Conservation (phyloP, 2,797 vertebrate genomes). For the Eutrigla gurnardus region DNA sequence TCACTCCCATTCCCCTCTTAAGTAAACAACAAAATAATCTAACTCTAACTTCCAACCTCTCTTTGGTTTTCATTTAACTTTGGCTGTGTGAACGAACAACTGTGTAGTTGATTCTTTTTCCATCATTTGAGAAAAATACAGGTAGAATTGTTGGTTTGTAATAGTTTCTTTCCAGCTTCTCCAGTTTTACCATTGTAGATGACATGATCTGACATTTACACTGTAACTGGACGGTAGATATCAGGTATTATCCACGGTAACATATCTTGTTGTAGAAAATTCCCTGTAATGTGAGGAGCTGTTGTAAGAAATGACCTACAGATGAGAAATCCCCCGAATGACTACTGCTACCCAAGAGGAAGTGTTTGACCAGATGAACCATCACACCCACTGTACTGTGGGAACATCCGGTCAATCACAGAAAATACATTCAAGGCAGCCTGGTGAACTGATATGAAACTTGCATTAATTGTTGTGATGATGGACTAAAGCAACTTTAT, state of each 20-base stretch:
- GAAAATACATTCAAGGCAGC: slow-evolving; percentile 17
- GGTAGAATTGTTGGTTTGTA: not conserved
- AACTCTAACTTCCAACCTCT: not conserved
- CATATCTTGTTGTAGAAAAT: slow-evolving; percentile 42
- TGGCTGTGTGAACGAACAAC: not conserved
- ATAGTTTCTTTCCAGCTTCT: slow-evolving; percentile 1
- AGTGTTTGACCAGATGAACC: slow-evolving; percentile 26
- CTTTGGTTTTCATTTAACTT: not conserved
- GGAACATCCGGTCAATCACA: not conserved
- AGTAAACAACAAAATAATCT: not conserved
- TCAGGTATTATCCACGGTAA: slow-evolving; percentile 19
- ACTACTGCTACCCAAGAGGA: slow-evolving; percentile 42
- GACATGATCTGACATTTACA: not conserved
- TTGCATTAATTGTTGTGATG: slow-evolving; percentile 20
- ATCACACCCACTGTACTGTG: slow-evolving; percentile 22
- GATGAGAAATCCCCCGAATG: slow-evolving; percentile 37
- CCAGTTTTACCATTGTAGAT: not conserved
- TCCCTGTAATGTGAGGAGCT: slow-evolving; percentile 28
- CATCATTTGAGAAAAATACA: not conserved
- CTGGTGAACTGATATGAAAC: slow-evolving; percentile 26
- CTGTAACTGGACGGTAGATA: slow-evolving; percentile 29
- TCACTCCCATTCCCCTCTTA: not conserved
- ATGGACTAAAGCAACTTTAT: slow-evolving; percentile 29
- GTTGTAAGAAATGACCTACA: slow-evolving; percentile 21
- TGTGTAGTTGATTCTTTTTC: too few relatives aligned